A percentile compares a stretch with the other conserved stretches of the same genome.
These are phyloP conservation scores for Stegophylla sp. DNA, from an alignment of 2,888 invertebrate genomes.

Conservation along the genomic window DNA sequence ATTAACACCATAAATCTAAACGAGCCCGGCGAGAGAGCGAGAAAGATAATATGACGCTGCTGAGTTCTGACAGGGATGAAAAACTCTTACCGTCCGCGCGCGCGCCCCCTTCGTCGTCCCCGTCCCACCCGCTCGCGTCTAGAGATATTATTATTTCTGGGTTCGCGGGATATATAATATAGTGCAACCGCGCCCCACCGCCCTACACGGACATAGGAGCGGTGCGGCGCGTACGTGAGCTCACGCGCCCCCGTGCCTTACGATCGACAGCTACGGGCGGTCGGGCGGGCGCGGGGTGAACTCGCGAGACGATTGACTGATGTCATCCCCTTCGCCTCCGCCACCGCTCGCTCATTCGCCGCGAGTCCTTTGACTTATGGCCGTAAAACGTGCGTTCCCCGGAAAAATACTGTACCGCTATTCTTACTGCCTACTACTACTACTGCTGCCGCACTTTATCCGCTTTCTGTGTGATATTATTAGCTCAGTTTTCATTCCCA, in stretches of 20 bases:
- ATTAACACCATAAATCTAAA: conserved; percentile 58
- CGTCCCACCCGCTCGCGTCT: background rate
- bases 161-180: conserved; percentile 22
- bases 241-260: background rate
- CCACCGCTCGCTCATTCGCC: background rate
- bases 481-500: conserved; percentile 55
- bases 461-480: conserved; percentile 33
- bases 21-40: conserved; percentile 4
- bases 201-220: no score
- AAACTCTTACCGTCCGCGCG: conserved; percentile 44
- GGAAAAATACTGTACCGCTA: conserved; percentile 23
- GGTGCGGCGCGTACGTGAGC: background rate
- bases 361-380: conserved; percentile 55
- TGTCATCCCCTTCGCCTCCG: conserved; percentile 22
- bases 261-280: conserved; percentile 10
- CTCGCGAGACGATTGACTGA: conserved; percentile 55
- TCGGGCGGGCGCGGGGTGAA: background rate
- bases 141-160: conserved; percentile 52
- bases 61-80: conserved; percentile 50
- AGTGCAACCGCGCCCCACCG: no score
- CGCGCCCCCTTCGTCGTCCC: background rate
- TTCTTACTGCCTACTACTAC: background rate
- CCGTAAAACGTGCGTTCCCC: conserved; percentile 53
- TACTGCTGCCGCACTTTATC: background rate
- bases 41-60: conserved; percentile 47